These are phyloP conservation scores for Palaemon carinicauda DNA, from an alignment of 1,140 invertebrate species.

Conservation along the genomic window DNA sequence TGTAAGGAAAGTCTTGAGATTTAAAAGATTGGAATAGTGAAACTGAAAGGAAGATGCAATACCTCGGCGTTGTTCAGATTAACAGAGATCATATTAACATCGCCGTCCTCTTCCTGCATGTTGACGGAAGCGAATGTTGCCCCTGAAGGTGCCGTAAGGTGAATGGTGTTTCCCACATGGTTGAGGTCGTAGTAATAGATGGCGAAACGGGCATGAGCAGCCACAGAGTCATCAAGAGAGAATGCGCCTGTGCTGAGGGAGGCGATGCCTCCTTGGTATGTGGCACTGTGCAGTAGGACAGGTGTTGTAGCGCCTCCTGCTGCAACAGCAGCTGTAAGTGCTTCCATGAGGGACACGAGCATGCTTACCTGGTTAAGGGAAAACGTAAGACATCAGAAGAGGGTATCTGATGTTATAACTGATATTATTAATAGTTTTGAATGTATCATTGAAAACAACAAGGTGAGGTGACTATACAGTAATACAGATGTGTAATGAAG, in stretches of 20 bases:
- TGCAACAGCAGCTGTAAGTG: constrained; percentile 53
- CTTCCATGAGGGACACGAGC: constrained; percentile 64
- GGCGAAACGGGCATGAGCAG: constrained; percentile 59
- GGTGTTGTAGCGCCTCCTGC: constrained; percentile 51
- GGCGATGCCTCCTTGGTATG: constrained; percentile 53
- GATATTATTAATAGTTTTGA: too few species aligned
- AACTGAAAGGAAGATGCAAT: background rate
- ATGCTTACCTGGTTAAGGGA: constrained; percentile 62
- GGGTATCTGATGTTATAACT: too few species aligned
- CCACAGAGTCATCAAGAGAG: constrained; percentile 60
- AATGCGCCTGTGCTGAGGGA: constrained; percentile 60
- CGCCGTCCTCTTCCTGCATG: constrained; percentile 58
- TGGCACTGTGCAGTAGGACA: constrained; percentile 50
- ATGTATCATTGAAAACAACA: too few species aligned
- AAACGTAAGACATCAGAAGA: too few species aligned
- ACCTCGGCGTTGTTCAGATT: constrained; percentile 57
- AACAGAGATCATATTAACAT: constrained; percentile 59
- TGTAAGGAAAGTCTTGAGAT: too few species aligned
- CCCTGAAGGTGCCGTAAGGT: constrained; percentile 50
- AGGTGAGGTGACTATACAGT: background rate
- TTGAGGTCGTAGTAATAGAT: constrained; percentile 61
- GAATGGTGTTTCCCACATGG: constrained; percentile 57
- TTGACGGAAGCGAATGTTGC: constrained; percentile 52
- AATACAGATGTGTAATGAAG: too few species aligned
- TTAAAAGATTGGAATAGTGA: background rate